Evolutionary conservation across 2,797 vertebrate species (phyloP).

Genomic region (Hapalemur alaotrensis): DNA sequence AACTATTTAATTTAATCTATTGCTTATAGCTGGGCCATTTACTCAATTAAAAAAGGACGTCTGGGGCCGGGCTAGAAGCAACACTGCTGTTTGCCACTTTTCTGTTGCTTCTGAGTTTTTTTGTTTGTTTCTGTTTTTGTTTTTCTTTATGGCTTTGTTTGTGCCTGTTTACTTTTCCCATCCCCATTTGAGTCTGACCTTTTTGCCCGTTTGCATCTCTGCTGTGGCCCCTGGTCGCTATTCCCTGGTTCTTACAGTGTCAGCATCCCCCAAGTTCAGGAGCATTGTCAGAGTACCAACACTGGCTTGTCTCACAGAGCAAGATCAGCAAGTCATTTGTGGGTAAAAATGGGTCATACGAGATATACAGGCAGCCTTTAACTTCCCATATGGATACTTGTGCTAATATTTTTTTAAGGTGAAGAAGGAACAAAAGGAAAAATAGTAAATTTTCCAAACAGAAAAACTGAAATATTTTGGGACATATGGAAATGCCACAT

Average conservation of each 20-base stretch:
- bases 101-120: background rate
- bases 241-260: background rate
- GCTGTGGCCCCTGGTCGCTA: background rate
- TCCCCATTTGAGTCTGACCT: background rate
- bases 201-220: background rate
- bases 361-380: background rate
- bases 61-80: background rate
- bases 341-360: background rate
- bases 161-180: background rate
- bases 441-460: background rate
- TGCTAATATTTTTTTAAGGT: background rate
- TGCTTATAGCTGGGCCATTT: background rate
- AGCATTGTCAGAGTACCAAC: background rate
- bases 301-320: background rate
- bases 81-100: background rate
- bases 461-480: background rate
- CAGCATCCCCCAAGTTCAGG: background rate
- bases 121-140: background rate
- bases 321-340: background rate
- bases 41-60: slow-evolving; percentile 18
- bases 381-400: background rate
- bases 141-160: background rate
- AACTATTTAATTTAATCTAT: background rate
- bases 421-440: background rate
- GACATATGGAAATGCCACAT: background rate